A percentile compares a stretch with the other conserved stretches of the same genome.
Conservation (phyloP, 2,888 invertebrate species). For the Apamea crenata region DNA sequence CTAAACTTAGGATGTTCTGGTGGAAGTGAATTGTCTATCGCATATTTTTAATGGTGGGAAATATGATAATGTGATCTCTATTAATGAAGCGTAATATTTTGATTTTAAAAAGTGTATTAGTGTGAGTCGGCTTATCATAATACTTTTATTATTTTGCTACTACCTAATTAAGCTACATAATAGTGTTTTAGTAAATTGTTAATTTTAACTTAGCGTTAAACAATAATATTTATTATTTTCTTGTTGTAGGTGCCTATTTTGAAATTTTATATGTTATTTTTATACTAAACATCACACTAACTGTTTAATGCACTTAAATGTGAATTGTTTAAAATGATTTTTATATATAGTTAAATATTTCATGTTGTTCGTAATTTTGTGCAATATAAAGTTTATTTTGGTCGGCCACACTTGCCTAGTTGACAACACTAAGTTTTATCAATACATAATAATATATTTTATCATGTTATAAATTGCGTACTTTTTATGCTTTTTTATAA, state of each 20-base stretch:
- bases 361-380: slow-evolving; percentile 66
- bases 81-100: slow-evolving; percentile 1
- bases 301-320: slow-evolving; percentile 74
- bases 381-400: slow-evolving; percentile 67
- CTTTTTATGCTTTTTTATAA: slow-evolving; percentile 57
- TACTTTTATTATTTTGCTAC: slow-evolving; percentile 39
- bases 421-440: slow-evolving; percentile 43
- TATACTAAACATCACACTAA: slow-evolving; percentile 77
- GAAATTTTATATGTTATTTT: slow-evolving; percentile 70
- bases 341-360: slow-evolving; percentile 68
- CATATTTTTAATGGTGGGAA: slow-evolving; percentile 24
- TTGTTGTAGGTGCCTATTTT: slow-evolving; percentile 78
- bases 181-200: slow-evolving; percentile 76
- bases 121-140: slow-evolving; percentile 16
- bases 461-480: slow-evolving; percentile 60
- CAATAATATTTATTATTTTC: slow-evolving; percentile 61
- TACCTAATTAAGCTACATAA: slow-evolving; percentile 62
- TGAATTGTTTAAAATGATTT: slow-evolving; percentile 72
- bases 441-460: slow-evolving; percentile 49
- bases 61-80: slow-evolving; percentile 27
- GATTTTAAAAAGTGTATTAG: background rate
- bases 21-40: background rate
- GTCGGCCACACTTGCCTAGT: slow-evolving; percentile 65
- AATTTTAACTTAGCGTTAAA: slow-evolving; percentile 65
- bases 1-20: slow-evolving; percentile 1